These are phyloP conservation scores for Thereva nobilitata DNA, from an alignment of 2,888 invertebrate species.

Conservation along the genomic window DNA sequence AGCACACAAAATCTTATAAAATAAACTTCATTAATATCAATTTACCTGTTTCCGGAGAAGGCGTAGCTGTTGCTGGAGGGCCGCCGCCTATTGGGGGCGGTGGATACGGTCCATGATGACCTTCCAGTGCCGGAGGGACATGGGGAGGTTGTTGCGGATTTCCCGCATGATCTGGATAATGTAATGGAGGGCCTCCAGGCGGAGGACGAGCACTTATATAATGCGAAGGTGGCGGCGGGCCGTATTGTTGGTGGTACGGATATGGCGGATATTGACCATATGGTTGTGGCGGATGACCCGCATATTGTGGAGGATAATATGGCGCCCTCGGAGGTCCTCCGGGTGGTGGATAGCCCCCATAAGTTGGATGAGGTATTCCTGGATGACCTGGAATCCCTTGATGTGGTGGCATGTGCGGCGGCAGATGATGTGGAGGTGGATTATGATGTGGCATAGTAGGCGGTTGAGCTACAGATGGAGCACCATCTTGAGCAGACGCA, in stretches of 20 bases:
- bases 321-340: constrained; percentile 54
- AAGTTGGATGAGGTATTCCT: constrained; percentile 51
- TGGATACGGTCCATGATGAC: constrained; percentile 47
- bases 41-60: constrained; percentile 38
- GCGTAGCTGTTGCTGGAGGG: constrained; percentile 43
- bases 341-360: constrained; percentile 54
- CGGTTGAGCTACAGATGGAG: constrained; percentile 45
- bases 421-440: constrained; percentile 51
- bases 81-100: constrained; percentile 42
- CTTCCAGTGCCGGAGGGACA: constrained; percentile 44
- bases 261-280: constrained; percentile 55
- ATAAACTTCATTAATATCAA: background rate
- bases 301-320: constrained; percentile 58
- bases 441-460: constrained; percentile 50
- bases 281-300: constrained; percentile 55
- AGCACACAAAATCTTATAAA: background rate
- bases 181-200: constrained; percentile 44
- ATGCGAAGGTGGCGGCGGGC: constrained; percentile 53
- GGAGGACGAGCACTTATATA: constrained; percentile 53
- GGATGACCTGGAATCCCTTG: constrained; percentile 53
- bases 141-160: constrained; percentile 46
- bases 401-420: constrained; percentile 52
- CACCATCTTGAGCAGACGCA: constrained; percentile 39
- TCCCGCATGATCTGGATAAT: constrained; percentile 44
- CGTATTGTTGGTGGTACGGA: constrained; percentile 57